phyloP scores from a whole-genome alignment of 1,140 invertebrate species.

The Sinella curviseta region DNA sequence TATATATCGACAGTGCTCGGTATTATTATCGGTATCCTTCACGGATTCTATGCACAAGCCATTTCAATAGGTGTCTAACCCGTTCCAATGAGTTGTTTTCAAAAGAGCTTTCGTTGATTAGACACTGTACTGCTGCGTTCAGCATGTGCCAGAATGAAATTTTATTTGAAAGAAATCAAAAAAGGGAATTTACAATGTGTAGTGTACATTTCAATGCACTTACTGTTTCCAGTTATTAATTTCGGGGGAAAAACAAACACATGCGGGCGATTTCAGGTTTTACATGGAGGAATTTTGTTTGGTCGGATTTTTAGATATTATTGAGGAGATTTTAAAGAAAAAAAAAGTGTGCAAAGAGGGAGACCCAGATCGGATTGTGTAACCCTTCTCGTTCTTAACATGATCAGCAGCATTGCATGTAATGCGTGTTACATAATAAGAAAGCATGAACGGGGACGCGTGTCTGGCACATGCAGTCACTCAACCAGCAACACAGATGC shows the following conservation, averaged over 20 bases:
- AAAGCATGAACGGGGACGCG: constrained; percentile 41
- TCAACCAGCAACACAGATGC: constrained; percentile 39
- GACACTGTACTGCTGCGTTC: no score
- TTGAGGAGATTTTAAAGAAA: no score
- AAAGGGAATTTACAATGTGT: neutral
- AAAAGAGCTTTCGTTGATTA: constrained; percentile 6
- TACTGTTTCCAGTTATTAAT: neutral
- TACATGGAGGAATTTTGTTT: neutral
- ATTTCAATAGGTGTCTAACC: neutral
- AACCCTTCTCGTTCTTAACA: constrained; percentile 8
- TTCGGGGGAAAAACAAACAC: neutral
- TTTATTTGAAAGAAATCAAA: no score
- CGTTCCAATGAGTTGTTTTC: constrained; percentile 14
- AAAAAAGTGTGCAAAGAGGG: no score
- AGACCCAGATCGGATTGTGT: neutral
- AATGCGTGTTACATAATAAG: constrained; percentile 4
- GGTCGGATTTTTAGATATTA: neutral
- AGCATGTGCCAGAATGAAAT: no score
- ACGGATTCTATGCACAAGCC: no score
- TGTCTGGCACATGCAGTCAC: constrained; percentile 49
- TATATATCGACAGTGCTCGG: neutral
- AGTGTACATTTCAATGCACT: neutral
- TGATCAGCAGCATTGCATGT: neutral
- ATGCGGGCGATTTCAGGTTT: neutral
- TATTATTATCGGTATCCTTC: no score